Evolutionary conservation across 2,797 vertebrate genomes (phyloP).

Genomic region (Hyperoplus immaculatus): DNA sequence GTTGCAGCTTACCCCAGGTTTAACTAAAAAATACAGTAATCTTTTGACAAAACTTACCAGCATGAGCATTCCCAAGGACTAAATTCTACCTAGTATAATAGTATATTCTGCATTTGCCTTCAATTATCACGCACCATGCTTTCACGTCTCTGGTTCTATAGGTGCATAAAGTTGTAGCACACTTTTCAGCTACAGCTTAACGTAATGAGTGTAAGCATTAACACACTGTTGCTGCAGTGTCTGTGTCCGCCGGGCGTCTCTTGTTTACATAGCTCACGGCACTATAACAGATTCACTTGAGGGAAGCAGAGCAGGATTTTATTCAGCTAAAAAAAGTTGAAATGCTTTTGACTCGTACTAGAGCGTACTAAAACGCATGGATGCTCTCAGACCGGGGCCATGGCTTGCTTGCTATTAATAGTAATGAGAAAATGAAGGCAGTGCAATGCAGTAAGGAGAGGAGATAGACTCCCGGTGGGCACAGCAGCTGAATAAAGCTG

Average conservation of each 20-base stretch:
- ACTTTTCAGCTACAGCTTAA: slow-evolving; percentile 14
- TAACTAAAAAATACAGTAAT: slow-evolving; percentile 5
- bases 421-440: slow-evolving; percentile 65
- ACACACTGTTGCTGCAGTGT: slow-evolving; percentile 23
- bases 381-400: slow-evolving; percentile 20
- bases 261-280: slow-evolving; percentile 46
- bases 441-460: slow-evolving; percentile 28
- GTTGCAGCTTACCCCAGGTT: slow-evolving; percentile 33
- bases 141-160: slow-evolving; percentile 26
- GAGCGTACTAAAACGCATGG: slow-evolving; percentile 5
- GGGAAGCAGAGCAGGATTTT: slow-evolving; percentile 42
- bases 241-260: slow-evolving; percentile 29
- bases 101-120: slow-evolving; percentile 20
- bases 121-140: slow-evolving; percentile 13
- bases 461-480: slow-evolving; percentile 35
- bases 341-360: not conserved
- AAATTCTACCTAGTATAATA: not conserved
- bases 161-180: slow-evolving; percentile 12
- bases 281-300: slow-evolving; percentile 16
- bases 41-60: not conserved
- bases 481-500: slow-evolving; percentile 36
- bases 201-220: slow-evolving; percentile 27
- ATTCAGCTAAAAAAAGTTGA: slow-evolving; percentile 22
- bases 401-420: slow-evolving; percentile 35
- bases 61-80: not conserved